Evolutionary conservation across 2,797 vertebrate species (phyloP).

Genomic region (Podargus strigoides): DNA sequence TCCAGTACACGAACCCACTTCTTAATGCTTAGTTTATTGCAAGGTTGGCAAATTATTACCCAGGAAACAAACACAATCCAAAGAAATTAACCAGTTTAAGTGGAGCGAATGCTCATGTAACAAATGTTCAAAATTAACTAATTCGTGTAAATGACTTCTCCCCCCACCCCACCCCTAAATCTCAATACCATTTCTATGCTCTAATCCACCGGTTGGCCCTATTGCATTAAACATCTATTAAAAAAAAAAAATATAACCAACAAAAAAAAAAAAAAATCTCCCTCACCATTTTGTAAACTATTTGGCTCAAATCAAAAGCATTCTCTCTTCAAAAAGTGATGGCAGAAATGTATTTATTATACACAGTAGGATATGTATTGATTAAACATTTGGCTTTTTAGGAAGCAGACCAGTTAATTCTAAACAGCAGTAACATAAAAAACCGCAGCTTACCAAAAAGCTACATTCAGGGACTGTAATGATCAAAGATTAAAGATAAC

Average conservation of each 20-base stretch:
- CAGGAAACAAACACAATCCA: constrained; percentile 10
- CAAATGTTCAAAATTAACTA: constrained; percentile 50
- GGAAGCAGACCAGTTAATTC: constrained; percentile 52
- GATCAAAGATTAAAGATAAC: constrained; percentile 60
- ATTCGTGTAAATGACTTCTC: not conserved
- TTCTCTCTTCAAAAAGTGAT: constrained; percentile 43
- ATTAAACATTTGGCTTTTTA: constrained; percentile 67
- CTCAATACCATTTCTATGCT: not conserved
- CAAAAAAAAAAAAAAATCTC: not conserved
- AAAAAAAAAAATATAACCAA: not conserved
- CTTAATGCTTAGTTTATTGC: constrained; percentile 20
- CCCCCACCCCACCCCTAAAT: not conserved
- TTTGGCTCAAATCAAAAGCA: constrained; percentile 39
- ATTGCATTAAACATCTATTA: not conserved
- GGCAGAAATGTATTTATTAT: constrained; percentile 54
- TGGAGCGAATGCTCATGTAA: not conserved
- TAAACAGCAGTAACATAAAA: constrained; percentile 61
- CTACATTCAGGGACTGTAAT: constrained; percentile 30
- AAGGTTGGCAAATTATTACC: constrained; percentile 7
- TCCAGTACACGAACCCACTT: not conserved
- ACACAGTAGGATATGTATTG: constrained; percentile 39
- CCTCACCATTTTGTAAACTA: constrained; percentile 38
- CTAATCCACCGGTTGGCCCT: not conserved
- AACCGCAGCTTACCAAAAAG: constrained; percentile 37
- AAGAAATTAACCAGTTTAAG: constrained; percentile 17